phyloP scores from a whole-genome alignment of 2,888 invertebrate species.

The Callosobruchus maculatus region DNA sequence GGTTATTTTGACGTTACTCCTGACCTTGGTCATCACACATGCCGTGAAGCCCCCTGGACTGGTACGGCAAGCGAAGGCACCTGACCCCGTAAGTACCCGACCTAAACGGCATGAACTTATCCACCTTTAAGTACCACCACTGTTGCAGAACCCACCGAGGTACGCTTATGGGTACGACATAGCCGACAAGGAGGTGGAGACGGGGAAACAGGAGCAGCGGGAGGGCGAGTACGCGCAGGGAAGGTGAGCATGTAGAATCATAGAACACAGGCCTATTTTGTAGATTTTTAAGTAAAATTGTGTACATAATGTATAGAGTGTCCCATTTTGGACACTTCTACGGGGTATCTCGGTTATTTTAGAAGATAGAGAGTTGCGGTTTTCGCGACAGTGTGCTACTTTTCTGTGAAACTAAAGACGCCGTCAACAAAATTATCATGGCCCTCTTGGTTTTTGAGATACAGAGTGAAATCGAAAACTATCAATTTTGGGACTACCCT shows the following conservation, averaged over 20 bases:
- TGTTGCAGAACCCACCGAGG: conserved; percentile 50
- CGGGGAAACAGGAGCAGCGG: conserved; percentile 49
- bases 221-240: conserved; percentile 50
- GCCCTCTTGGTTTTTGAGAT: too few species aligned
- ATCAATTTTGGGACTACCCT: too few species aligned
- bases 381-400: too few species aligned
- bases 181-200: conserved; percentile 41
- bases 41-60: conserved; percentile 46
- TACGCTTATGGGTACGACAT: conserved; percentile 54
- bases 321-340: too few species aligned
- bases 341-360: too few species aligned
- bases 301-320: too few species aligned
- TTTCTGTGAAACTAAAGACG: too few species aligned
- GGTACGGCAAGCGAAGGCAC: conserved; percentile 40
- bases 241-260: conserved; percentile 36
- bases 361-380: too few species aligned
- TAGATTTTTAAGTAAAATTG: too few species aligned
- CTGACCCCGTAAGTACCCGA: conserved; percentile 44
- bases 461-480: too few species aligned
- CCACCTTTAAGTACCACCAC: neutral
- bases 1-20: neutral
- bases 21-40: conserved; percentile 28
- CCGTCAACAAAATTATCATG: too few species aligned
- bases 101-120: neutral
- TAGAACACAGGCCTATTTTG: too few species aligned